phyloP scores from a whole-genome alignment of 2,888 invertebrate species.

The Exocentrus adspersus region DNA sequence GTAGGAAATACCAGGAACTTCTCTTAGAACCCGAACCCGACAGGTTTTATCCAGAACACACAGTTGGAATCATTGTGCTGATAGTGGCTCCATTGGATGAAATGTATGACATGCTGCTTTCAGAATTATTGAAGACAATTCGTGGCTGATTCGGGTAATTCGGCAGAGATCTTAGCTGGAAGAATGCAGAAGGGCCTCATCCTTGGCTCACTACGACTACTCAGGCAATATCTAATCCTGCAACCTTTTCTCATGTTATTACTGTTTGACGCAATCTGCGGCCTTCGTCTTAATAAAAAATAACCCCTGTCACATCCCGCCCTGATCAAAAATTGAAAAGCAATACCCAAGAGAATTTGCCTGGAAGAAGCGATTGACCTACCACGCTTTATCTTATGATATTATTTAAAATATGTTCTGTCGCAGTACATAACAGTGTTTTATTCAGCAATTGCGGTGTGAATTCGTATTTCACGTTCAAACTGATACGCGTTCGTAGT shows the following conservation, averaged over 20 bases:
- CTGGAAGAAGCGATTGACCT: neutral
- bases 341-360: neutral
- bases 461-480: neutral
- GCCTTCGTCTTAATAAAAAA: neutral
- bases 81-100: no score
- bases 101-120: no score
- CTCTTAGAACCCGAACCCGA: neutral
- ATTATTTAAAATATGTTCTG: conserved; percentile 14
- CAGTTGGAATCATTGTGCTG: no score
- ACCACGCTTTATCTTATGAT: neutral
- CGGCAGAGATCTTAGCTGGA: no score
- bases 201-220: neutral
- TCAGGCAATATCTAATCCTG: no score
- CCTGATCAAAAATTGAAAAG: neutral
- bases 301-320: neutral
- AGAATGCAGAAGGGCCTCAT: no score
- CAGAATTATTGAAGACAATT: no score
- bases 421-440: conserved; percentile 2
- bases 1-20: neutral
- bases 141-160: no score
- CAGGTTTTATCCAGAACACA: no score
- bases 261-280: neutral
- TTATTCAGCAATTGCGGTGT: conserved; percentile 16
- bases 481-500: neutral
- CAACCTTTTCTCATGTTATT: no score